These are phyloP conservation scores for Galbula dea DNA, from an alignment of 2,113 vertebrate species.

Conservation along the genomic window DNA sequence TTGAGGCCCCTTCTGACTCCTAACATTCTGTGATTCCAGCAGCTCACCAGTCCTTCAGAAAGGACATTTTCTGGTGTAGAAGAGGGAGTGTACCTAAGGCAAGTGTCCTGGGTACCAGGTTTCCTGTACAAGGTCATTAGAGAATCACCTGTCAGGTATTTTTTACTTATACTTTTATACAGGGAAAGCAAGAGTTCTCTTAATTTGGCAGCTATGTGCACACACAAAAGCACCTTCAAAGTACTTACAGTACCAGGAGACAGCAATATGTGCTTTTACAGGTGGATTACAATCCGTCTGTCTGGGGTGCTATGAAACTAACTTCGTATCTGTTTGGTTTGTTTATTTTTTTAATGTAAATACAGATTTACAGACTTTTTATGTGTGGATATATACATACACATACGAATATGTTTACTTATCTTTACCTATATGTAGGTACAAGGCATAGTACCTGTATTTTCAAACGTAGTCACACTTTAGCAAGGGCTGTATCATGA, in stretches of 20 bases:
- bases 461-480: background rate
- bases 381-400: fast-evolving
- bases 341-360: background rate
- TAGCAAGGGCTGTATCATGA: background rate
- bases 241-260: background rate
- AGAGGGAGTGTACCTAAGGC: background rate
- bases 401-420: background rate
- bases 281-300: background rate
- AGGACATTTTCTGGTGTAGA: background rate
- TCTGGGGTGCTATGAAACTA: background rate
- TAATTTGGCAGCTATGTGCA: background rate
- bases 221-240: background rate
- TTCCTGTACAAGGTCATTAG: background rate
- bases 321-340: background rate
- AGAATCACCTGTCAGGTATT: background rate
- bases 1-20: too few species aligned
- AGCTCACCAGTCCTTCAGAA: background rate
- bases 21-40: too few species aligned
- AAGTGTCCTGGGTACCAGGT: background rate
- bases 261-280: background rate
- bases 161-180: background rate
- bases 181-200: background rate
- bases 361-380: background rate
- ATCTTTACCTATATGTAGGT: background rate
- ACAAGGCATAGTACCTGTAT: background rate